Evolutionary conservation across 2,113 vertebrate genomes (phyloP).

Genomic region (Chloropsis hardwickii): DNA sequence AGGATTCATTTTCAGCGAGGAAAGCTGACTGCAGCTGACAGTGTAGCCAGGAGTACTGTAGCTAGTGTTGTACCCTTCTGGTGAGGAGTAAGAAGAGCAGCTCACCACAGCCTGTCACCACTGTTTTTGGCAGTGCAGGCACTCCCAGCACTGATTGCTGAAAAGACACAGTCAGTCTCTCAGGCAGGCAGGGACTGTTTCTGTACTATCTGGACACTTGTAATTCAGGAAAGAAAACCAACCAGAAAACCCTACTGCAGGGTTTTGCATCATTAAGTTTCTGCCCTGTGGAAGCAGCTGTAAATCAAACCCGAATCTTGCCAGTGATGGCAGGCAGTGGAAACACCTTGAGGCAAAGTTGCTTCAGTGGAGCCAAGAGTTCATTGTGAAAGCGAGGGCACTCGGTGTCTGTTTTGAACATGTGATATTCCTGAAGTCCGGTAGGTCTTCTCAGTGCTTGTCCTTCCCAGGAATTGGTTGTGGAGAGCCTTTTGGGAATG

Average conservation of each 20-base stretch:
- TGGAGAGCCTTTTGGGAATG: neutral
- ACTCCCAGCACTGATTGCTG: neutral
- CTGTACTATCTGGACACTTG: rapidly evolving
- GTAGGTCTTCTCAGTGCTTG: neutral
- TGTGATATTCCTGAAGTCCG: neutral
- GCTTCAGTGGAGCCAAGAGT: neutral
- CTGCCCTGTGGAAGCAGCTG: neutral
- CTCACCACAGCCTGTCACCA: neutral
- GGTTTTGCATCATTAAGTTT: neutral
- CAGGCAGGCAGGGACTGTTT: neutral
- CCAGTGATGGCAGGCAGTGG: neutral
- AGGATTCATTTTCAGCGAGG: neutral
- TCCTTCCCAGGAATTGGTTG: neutral
- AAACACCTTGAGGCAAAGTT: neutral
- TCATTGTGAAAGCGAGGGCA: neutral
- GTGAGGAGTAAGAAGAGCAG: neutral
- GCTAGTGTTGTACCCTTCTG: neutral
- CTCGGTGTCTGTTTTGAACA: neutral
- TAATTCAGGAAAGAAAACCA: neutral
- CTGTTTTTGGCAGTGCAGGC: neutral
- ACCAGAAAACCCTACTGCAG: neutral
- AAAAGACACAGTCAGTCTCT: neutral
- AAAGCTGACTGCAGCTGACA: neutral
- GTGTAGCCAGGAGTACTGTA: neutral
- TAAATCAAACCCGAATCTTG: neutral